phyloP scores from a whole-genome alignment of 2,113 vertebrate species.

The Acinonyx jubatus region DNA sequence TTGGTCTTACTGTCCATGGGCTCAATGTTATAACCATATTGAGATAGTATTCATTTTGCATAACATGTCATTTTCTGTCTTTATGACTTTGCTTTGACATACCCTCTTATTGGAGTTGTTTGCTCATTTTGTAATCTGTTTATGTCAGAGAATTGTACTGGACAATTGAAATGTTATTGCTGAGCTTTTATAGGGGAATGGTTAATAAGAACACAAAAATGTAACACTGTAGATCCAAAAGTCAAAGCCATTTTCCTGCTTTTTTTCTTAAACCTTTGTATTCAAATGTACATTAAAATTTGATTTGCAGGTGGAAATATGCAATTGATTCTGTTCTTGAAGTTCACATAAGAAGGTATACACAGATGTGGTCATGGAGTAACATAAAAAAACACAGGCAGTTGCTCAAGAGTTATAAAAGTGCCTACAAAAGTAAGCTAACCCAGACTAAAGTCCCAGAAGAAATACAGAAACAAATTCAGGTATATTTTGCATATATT shows the following conservation, averaged over 20 bases:
- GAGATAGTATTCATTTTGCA: neutral
- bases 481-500: slow-evolving; percentile 85
- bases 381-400: slow-evolving; percentile 90
- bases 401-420: slow-evolving; percentile 91
- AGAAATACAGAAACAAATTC: slow-evolving; percentile 89
- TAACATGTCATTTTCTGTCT: neutral
- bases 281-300: slow-evolving; percentile 46
- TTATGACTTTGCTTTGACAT: neutral
- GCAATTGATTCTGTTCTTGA: slow-evolving; percentile 91
- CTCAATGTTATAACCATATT: neutral
- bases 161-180: neutral
- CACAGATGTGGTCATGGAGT: slow-evolving; percentile 94
- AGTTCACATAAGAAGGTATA: slow-evolving; percentile 89
- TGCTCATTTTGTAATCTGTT: neutral
- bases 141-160: neutral
- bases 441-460: slow-evolving; percentile 89
- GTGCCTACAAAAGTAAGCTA: slow-evolving; percentile 90
- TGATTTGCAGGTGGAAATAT: slow-evolving; percentile 93
- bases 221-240: neutral
- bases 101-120: neutral
- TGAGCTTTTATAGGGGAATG: neutral
- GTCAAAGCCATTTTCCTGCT: slow-evolving; percentile 11
- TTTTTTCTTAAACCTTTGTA: neutral
- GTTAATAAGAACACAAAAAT: neutral
- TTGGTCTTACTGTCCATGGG: neutral